Evolutionary conservation across 2,113 vertebrate species (phyloP), one percentile per base, ranked within the genome.

Genomic region (Mirounga angustirostris): DNA sequence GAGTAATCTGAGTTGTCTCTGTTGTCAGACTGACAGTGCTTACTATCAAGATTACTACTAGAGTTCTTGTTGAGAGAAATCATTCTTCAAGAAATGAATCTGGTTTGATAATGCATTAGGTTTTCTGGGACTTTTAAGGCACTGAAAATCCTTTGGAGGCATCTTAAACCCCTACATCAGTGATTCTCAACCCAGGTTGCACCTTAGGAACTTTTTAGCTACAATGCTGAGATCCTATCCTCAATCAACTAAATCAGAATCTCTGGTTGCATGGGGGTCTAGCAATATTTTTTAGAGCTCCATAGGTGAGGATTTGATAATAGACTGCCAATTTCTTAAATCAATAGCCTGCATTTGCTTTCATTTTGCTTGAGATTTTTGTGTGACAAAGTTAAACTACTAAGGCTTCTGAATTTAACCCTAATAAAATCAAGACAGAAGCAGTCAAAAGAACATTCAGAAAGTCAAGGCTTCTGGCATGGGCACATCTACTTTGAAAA

Each of bases 111-210:
- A 88, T 71, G 11, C 7, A 56, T 14, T 93, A 40, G 21, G 52
- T 96, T 95, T 89, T 95, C 79, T 73, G 86, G 78, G 46, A 95
- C 54, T 86, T 81, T n/a, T 73, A 97, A 96, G 94, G 94, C 97
- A 98, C 92, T 94, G 89, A 94, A 95, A 96, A 26, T 28, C 59
- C 67, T 89, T 73, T 81, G 40, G 14, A 96, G 30, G 89, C 16
- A 71, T 81, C 92, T 88, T 86, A 83, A 79, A 67, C 3, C 10
- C 71, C 22, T 43, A 65, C 11, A 59, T 76, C 33, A 18, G 30
- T 65, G 15, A 92, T 78, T 76, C 83, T 92, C 65, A 84, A 94
- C 4, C n/a, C 88, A 58, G 7, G 50, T 14, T 96, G 30, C 24
- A 87, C 22, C 46, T 30, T 61, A 73, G 40, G 22, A 97, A 89